Evolutionary conservation across 1,140 invertebrate genomes (phyloP).

Genomic region (Temnothorax nylanderi): DNA sequence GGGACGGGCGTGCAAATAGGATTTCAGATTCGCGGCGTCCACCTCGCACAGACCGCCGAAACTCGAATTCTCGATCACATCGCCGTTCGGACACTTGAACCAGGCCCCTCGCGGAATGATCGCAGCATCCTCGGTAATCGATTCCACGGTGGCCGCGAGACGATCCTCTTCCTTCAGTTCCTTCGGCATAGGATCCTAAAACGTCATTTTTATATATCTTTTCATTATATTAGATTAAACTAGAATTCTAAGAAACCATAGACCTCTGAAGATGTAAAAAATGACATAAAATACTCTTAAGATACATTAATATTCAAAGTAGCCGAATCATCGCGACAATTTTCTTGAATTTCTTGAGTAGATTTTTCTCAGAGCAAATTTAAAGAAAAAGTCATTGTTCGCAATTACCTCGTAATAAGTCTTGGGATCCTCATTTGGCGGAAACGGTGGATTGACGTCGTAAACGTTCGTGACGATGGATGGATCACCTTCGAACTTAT

Average conservation of each 20-base stretch:
- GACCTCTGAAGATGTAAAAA: neutral
- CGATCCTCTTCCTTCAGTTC: slow-evolving; percentile 92
- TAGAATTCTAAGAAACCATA: neutral
- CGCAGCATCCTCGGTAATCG: slow-evolving; percentile 89
- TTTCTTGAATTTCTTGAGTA: neutral
- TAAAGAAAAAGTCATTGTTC: neutral
- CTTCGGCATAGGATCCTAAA: slow-evolving; percentile 73
- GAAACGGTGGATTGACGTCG: slow-evolving; percentile 82
- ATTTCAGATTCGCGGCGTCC: slow-evolving; percentile 88
- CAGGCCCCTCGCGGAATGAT: slow-evolving; percentile 90
- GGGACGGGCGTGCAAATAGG: slow-evolving; percentile 89
- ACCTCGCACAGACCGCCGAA: slow-evolving; percentile 88
- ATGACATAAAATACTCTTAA: neutral
- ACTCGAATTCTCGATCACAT: slow-evolving; percentile 88
- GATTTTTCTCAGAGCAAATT: neutral
- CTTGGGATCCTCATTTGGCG: slow-evolving; percentile 69
- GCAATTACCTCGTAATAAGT: slow-evolving; percentile 67
- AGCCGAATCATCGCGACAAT: neutral
- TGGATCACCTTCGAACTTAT: slow-evolving; percentile 87
- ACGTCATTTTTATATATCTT: too few relatives aligned
- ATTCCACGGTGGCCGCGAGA: slow-evolving; percentile 89
- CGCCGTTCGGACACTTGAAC: slow-evolving; percentile 88
- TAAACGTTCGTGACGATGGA: slow-evolving; percentile 84
- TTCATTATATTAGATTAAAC: neutral
- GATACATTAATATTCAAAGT: neutral